Evolutionary conservation across 2,113 vertebrate genomes (phyloP).

Genomic region (Anoplopoma fimbria): DNA sequence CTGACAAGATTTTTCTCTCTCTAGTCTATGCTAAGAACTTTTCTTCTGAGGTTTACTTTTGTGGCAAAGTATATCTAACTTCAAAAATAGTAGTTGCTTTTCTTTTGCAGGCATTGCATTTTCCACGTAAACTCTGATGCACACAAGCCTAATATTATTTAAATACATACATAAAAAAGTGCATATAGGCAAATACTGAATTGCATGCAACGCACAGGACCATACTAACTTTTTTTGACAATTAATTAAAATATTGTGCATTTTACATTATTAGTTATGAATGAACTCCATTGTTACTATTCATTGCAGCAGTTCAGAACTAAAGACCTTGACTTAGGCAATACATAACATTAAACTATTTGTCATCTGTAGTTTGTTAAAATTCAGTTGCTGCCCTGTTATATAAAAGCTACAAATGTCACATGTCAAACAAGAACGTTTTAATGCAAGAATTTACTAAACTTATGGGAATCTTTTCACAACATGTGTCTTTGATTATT

Average conservation of each 20-base stretch:
- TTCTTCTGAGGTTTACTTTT: slow-evolving; percentile 27
- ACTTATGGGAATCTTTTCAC: not conserved
- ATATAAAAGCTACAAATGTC: no score
- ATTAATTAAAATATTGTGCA: not conserved
- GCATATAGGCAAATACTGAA: not conserved
- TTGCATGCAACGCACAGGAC: not conserved
- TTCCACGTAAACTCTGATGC: not conserved
- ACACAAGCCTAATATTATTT: not conserved
- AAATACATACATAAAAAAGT: not conserved
- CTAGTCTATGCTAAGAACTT: slow-evolving; percentile 3
- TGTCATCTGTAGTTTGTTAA: not conserved
- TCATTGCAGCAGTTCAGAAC: not conserved
- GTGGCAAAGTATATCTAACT: slow-evolving; percentile 13
- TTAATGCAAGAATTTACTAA: not conserved
- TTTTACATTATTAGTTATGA: not conserved
- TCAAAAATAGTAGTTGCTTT: not conserved
- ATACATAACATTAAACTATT: not conserved
- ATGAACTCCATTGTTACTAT: not conserved
- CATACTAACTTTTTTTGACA: not conserved
- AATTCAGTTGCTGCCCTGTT: not conserved
- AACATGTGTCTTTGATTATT: not conserved
- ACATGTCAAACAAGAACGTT: not conserved
- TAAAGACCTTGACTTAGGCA: not conserved
- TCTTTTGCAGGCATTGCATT: slow-evolving; percentile 4
- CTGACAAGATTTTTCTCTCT: slow-evolving; percentile 16